Base-by-base conservation (phyloP, 2,113 vertebrate genomes). In the Taurulus bubalis region DNA sequence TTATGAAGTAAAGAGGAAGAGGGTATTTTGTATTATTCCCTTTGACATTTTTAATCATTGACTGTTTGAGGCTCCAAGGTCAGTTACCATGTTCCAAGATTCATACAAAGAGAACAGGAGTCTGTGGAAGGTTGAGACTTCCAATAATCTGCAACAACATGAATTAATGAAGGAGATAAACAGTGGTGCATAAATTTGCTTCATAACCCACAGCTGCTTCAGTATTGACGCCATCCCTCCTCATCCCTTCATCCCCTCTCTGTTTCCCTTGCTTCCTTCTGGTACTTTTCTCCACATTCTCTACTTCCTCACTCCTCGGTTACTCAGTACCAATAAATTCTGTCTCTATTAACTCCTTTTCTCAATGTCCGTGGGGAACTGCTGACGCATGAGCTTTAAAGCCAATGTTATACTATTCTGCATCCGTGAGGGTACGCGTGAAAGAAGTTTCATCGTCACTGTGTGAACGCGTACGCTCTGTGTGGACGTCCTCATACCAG, bases 91-190 rank as follows among this genome's bases (percentile, higher is more conserved):
- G 11, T 26, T 65, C 9, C 28, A 62, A 38, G n/a, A 45, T 65
- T 51, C n/a, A 38, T 22, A 24, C 47, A 36, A 71, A 77, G 49
- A 53, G 28, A 79, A 40, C n/a, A 75, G 53, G 34, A 55, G 49
- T 82, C 81, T 14, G 28, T 11, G 28, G 70, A 78, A 60, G 63
- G 24, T n/a, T 59, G 30, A 77, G 56, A 32, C 36, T 8, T 30
- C 45, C 53, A 68, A 78, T 75, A 38, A 79, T 67, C 62, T 0
- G 0, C 77, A 79, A 63, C 26, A 42, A 45, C 63, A 76, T 62
- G 49, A 79, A 71, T 79, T 80, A 45, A 80, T 80, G 68, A 71
- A 77, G 26, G 6, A 58, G 34, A 77, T 42, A 75, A 87, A 85
- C 60, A 75, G 10, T 26, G 53, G 30, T 15, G 32, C 30, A 64